These are phyloP conservation scores for Planiliza haematocheilus DNA, from an alignment of 2,113 vertebrate species.

Conservation along the genomic window DNA sequence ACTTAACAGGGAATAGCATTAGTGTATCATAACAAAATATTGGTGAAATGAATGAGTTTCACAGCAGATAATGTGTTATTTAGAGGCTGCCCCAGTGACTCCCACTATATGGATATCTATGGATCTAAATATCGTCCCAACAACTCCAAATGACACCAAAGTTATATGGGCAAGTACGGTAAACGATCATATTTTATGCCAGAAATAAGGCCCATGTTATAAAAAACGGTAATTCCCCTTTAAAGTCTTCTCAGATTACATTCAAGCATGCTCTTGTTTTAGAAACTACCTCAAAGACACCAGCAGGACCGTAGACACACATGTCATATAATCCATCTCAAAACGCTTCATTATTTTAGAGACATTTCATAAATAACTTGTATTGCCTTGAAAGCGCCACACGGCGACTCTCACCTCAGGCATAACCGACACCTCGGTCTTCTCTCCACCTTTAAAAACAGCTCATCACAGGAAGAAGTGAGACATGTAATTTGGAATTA, in stretches of 20 bases:
- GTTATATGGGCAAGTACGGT: no score
- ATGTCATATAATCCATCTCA: not conserved
- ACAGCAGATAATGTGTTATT: no score
- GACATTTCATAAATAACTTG: constrained; percentile 19
- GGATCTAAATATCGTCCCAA: no score
- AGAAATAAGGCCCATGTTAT: no score
- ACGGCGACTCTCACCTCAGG: constrained; percentile 20
- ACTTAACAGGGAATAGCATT: no score
- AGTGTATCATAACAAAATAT: no score
- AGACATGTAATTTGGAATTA: constrained; percentile 60
- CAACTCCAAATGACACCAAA: no score
- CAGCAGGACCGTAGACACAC: not conserved
- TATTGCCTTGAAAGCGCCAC: constrained; percentile 40
- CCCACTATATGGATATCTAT: no score
- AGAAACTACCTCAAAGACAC: not conserved
- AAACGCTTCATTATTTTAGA: constrained; percentile 19
- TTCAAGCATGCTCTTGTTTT: not conserved
- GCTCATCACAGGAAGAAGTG: constrained; percentile 52
- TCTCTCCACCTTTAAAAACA: constrained; percentile 27
- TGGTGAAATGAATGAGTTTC: no score
- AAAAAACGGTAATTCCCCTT: no score
- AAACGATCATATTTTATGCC: no score
- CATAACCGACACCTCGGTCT: constrained; percentile 28
- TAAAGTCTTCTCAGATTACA: not conserved
- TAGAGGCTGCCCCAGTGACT: no score